These are phyloP conservation scores for Dioctria rufipes DNA, from an alignment of 2,888 invertebrate species.

Conservation along the genomic window DNA sequence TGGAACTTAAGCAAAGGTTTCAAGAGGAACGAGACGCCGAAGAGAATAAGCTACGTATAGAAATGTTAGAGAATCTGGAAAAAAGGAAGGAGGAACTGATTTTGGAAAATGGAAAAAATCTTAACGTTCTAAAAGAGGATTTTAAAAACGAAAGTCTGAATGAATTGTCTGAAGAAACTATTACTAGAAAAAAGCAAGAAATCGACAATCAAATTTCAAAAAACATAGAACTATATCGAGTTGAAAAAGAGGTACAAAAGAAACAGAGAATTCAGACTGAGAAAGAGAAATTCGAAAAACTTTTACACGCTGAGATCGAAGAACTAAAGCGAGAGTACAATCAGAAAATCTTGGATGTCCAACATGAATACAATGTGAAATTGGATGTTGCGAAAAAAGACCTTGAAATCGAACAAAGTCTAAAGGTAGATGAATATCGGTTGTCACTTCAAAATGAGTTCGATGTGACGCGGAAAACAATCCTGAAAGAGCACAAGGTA, in stretches of 20 bases:
- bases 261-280: constrained; percentile 71
- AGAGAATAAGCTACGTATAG: constrained; percentile 73
- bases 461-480: constrained; percentile 72
- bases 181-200: constrained; percentile 57
- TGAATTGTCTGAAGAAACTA: constrained; percentile 18
- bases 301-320: constrained; percentile 66
- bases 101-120: constrained; percentile 66
- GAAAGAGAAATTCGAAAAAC: constrained; percentile 68
- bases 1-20: constrained; percentile 74
- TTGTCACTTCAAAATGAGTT: constrained; percentile 70
- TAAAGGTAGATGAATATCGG: constrained; percentile 70
- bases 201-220: constrained; percentile 55
- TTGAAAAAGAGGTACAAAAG: constrained; percentile 70
- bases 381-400: constrained; percentile 72
- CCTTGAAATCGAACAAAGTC: constrained; percentile 71
- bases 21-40: constrained; percentile 69
- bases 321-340: constrained; percentile 65
- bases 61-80: constrained; percentile 73
- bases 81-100: constrained; percentile 67
- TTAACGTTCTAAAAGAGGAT: constrained; percentile 56
- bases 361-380: constrained; percentile 68
- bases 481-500: constrained; percentile 73
- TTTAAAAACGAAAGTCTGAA: constrained; percentile 59
- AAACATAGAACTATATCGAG: constrained; percentile 61
- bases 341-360: constrained; percentile 70